These are phyloP conservation scores for Sinocyclocheilus maitianheensis DNA, from an alignment of 2,113 vertebrate genomes.

Conservation along the genomic window DNA sequence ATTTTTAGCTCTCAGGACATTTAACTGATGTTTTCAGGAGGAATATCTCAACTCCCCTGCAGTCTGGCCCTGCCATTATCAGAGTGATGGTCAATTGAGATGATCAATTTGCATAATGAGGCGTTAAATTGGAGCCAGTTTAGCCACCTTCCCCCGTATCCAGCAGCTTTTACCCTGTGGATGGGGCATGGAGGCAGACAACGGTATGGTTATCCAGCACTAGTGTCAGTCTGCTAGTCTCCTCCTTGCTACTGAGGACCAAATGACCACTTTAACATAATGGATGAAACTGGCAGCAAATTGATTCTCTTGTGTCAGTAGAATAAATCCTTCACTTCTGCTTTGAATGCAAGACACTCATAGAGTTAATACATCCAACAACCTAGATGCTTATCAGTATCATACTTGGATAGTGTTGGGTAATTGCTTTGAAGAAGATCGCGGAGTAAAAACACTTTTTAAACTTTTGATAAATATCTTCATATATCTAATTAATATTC, in stretches of 20 bases:
- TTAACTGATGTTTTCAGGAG: conserved; percentile 62
- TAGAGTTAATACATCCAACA: conserved; percentile 21
- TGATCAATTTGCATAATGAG: conserved; percentile 84
- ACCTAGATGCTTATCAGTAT: conserved; percentile 12
- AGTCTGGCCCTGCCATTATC: conserved; percentile 72
- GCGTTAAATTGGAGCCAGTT: conserved; percentile 80
- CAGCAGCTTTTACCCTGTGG: conserved; percentile 64
- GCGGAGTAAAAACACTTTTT: not conserved
- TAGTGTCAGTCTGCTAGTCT: not conserved
- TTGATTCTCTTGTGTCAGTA: conserved; percentile 33
- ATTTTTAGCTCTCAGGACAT: conserved; percentile 70
- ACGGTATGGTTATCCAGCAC: conserved; percentile 30
- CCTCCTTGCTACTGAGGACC: conserved; percentile 14
- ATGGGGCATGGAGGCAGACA: conserved; percentile 36
- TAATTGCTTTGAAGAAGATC: conserved; percentile 38
- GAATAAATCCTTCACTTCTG: conserved; percentile 23
- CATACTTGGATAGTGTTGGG: conserved; percentile 20
- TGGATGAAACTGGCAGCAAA: conserved; percentile 30
- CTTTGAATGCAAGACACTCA: conserved; percentile 26
- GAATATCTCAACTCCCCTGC: conserved; percentile 66
- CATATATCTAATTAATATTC: conserved; percentile 26
- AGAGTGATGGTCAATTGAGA: conserved; percentile 80
- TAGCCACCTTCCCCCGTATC: conserved; percentile 62
- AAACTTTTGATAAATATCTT: conserved; percentile 36
- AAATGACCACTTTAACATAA: conserved; percentile 37